phyloP scores from a whole-genome alignment of 2,797 vertebrate species.

The Emys orbicularis region DNA sequence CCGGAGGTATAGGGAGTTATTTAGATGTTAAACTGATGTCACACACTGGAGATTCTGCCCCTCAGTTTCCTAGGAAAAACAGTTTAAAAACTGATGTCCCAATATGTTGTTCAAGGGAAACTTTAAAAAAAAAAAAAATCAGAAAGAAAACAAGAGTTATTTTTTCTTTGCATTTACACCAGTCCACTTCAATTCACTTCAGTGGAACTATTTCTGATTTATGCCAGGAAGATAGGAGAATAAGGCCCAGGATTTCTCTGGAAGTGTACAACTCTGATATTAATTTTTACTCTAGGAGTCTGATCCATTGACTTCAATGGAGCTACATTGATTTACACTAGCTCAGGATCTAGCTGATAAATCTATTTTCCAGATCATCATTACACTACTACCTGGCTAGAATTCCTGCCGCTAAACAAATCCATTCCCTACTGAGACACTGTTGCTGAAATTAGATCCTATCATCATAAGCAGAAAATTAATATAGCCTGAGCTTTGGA shows the following conservation, averaged over 20 bases:
- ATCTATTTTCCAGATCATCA: neutral
- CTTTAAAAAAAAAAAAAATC: too few relatives aligned
- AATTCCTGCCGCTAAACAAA: neutral
- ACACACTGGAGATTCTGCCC: neutral
- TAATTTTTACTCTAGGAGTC: neutral
- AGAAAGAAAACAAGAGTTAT: neutral
- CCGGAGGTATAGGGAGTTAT: neutral
- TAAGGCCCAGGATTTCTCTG: neutral
- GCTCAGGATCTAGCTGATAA: neutral
- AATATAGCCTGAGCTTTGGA: rapidly evolving
- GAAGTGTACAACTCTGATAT: neutral
- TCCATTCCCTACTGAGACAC: rapidly evolving
- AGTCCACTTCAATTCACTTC: rapidly evolving
- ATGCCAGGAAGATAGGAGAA: neutral
- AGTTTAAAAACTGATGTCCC: neutral
- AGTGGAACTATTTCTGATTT: neutral
- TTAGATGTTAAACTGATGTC: neutral
- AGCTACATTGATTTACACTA: neutral
- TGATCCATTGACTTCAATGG: neutral
- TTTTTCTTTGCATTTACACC: neutral
- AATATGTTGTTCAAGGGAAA: neutral
- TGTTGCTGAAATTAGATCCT: too few relatives aligned
- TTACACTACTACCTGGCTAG: rapidly evolving
- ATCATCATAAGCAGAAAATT: rapidly evolving
- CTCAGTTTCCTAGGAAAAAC: too few relatives aligned